Evolutionary conservation across 2,888 invertebrate genomes (phyloP).

Genomic region (Spisula solida): DNA sequence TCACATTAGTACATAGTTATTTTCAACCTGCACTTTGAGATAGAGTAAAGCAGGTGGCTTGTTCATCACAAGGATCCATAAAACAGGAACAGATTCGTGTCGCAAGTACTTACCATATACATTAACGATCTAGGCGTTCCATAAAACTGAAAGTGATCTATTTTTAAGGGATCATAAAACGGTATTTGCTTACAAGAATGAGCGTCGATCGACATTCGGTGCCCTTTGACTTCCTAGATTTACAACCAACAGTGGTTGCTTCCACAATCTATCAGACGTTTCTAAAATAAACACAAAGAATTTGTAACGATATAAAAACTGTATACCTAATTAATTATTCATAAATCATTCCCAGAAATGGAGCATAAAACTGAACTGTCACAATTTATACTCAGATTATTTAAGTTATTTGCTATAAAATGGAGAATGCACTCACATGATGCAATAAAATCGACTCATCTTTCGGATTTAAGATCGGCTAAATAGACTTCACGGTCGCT

Average conservation of each 20-base stretch:
- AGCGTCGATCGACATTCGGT: background rate
- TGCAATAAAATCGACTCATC: background rate
- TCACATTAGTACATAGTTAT: background rate
- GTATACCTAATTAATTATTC: conserved; percentile 15
- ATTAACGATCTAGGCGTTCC: background rate
- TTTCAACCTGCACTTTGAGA: background rate
- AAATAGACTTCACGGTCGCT: background rate
- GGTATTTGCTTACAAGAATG: background rate
- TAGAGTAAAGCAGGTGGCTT: background rate
- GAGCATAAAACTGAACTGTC: background rate
- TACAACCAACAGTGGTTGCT: background rate
- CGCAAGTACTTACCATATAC: background rate
- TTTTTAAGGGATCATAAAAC: background rate
- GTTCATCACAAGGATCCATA: background rate
- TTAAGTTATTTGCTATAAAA: background rate
- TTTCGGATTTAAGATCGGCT: background rate
- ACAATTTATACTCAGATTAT: background rate
- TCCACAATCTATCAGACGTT: background rate
- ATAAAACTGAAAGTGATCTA: background rate
- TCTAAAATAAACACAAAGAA: background rate
- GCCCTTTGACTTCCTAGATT: conserved; percentile 5
- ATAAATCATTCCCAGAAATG: background rate
- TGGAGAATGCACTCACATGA: background rate
- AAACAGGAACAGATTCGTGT: background rate
- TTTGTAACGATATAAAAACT: conserved; percentile 6